Conservation (phyloP, 1,140 invertebrate genomes). For the Cheumatopsyche charites region DNA sequence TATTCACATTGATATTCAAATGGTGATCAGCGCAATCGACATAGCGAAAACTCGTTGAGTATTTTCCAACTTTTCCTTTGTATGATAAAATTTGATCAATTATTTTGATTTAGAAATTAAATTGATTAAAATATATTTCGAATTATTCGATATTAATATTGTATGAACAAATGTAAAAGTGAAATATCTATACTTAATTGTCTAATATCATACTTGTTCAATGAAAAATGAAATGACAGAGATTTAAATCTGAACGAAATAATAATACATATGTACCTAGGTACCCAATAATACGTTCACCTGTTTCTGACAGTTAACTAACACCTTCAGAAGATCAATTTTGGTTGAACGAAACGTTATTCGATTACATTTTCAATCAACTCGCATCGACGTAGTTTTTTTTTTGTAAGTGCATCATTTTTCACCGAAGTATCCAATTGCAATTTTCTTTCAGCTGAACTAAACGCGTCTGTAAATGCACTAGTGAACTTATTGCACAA, state of each 20-base stretch:
- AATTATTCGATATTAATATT: too few relatives aligned
- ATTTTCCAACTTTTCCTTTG: slow-evolving; percentile 26
- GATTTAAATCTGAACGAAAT: too few relatives aligned
- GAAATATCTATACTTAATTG: too few relatives aligned
- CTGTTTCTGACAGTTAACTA: not conserved
- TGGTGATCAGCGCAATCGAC: slow-evolving; percentile 24
- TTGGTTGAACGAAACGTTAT: not conserved
- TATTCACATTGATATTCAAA: slow-evolving; percentile 24
- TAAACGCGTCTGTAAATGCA: not conserved
- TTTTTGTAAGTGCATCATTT: slow-evolving; percentile 9
- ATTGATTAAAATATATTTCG: too few relatives aligned
- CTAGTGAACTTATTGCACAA: too few relatives aligned
- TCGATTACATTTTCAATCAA: slow-evolving; percentile 24
- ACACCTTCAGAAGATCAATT: slow-evolving; percentile 1
- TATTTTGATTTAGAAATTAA: too few relatives aligned
- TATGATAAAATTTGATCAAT: not conserved
- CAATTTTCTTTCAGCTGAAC: slow-evolving; percentile 6
- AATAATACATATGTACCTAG: too few relatives aligned
- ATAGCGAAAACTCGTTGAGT: slow-evolving; percentile 16
- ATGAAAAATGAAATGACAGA: too few relatives aligned
- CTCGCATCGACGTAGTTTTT: not conserved
- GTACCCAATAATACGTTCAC: too few relatives aligned
- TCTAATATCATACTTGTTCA: too few relatives aligned
- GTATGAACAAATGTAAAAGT: too few relatives aligned
- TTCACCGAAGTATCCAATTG: slow-evolving; percentile 23